Conservation (phyloP, 2,888 invertebrate genomes). For the Xylophagus ater region DNA sequence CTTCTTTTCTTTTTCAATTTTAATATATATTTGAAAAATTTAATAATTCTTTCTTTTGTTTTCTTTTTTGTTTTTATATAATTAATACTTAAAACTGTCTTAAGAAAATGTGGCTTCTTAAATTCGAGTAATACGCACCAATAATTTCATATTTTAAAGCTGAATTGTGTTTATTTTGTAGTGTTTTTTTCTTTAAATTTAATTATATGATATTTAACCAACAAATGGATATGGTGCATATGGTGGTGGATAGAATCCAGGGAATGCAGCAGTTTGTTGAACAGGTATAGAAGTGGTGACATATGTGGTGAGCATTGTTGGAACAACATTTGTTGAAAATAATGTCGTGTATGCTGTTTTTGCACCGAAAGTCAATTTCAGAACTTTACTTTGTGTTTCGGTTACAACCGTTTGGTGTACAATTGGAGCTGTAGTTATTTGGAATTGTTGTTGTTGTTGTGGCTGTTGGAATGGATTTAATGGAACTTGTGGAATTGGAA, state of each 20-base stretch:
- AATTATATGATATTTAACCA: slow-evolving; percentile 41
- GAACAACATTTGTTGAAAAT: slow-evolving; percentile 70
- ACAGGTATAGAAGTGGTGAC: slow-evolving; percentile 69
- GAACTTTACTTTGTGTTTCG: slow-evolving; percentile 66
- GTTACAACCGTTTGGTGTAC: slow-evolving; percentile 68
- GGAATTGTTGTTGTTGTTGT: slow-evolving; percentile 55
- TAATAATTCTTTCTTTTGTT: too few species aligned
- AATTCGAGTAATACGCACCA: slow-evolving; percentile 14
- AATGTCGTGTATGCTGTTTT: slow-evolving; percentile 80
- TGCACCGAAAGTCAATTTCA: slow-evolving; percentile 83
- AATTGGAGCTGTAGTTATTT: slow-evolving; percentile 68
- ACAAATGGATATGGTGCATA: slow-evolving; percentile 67
- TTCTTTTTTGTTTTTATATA: too few species aligned
- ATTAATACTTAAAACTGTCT: too few species aligned
- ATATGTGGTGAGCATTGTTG: slow-evolving; percentile 72
- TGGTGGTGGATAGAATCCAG: slow-evolving; percentile 66
- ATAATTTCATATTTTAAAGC: slow-evolving; percentile 5
- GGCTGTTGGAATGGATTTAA: slow-evolving; percentile 30
- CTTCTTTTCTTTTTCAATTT: too few species aligned
- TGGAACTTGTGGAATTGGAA: slow-evolving; percentile 41
- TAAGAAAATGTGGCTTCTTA: slow-evolving; percentile 11
- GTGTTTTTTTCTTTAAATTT: too few species aligned
- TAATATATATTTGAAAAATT: too few species aligned
- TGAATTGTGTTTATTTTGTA: too few species aligned
- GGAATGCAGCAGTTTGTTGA: slow-evolving; percentile 57